Conservation (phyloP, 2,113 vertebrate genomes). For the Tragelaphus scriptus region DNA sequence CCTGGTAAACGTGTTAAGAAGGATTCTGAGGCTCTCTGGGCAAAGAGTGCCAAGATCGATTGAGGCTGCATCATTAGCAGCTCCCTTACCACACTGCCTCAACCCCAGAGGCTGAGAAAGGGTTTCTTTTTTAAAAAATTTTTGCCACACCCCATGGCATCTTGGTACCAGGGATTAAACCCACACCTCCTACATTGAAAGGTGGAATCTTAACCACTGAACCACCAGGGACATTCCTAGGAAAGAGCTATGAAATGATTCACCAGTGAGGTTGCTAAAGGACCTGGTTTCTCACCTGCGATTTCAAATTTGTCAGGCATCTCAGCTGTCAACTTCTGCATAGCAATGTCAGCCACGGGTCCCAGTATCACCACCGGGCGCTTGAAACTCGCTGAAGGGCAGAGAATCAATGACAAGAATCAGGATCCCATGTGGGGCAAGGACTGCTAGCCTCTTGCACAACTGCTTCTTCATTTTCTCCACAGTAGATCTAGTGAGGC, state of each 20-base stretch:
- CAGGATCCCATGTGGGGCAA: neutral
- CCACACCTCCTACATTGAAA: neutral
- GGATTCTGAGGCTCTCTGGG: neutral
- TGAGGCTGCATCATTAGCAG: neutral
- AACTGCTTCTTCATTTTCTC: neutral
- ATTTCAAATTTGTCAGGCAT: slow-evolving; percentile 89
- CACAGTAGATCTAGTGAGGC: neutral
- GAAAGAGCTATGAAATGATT: neutral
- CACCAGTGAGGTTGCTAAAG: neutral
- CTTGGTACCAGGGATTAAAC: neutral
- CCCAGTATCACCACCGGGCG: slow-evolving; percentile 95
- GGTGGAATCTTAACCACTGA: neutral
- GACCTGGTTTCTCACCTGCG: slow-evolving; percentile 82
- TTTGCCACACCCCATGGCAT: neutral
- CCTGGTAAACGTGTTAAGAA: neutral
- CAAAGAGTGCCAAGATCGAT: neutral
- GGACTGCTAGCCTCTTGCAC: neutral
- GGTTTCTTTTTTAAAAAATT: neutral
- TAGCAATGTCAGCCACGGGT: slow-evolving; percentile 94
- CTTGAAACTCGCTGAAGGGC: slow-evolving; percentile 90
- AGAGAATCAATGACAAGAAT: neutral
- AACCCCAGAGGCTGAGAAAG: neutral
- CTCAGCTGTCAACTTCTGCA: slow-evolving; percentile 89
- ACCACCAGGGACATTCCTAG: neutral
- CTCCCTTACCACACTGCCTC: neutral